Evolutionary conservation across 1,140 invertebrate species (phyloP).

Genomic region (Lordiphosa clarofinis): DNA sequence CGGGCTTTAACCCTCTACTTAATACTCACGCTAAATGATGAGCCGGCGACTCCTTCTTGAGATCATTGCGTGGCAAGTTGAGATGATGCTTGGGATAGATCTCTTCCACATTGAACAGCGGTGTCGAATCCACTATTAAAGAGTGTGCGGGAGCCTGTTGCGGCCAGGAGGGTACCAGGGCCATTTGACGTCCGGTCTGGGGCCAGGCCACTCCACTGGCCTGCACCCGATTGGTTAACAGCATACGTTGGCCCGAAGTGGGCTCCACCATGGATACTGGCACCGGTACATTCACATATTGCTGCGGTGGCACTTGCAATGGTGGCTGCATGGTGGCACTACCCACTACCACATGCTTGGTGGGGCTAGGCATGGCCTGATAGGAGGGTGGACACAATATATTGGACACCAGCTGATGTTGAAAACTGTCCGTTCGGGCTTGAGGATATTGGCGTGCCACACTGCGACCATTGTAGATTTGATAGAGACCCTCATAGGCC

Average conservation of each 20-base stretch:
- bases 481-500: constrained; percentile 89
- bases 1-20: background rate
- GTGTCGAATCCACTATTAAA: constrained; percentile 89
- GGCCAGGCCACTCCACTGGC: constrained; percentile 86
- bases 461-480: constrained; percentile 90
- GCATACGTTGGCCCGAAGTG: constrained; percentile 84
- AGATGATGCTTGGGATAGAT: constrained; percentile 79
- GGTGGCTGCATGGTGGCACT: constrained; percentile 84
- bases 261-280: constrained; percentile 95
- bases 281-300: constrained; percentile 86
- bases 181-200: constrained; percentile 87
- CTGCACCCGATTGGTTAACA: constrained; percentile 87
- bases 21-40: constrained; percentile 77
- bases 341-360: constrained; percentile 94
- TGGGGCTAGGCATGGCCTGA: constrained; percentile 89
- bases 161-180: constrained; percentile 93
- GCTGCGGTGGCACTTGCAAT: constrained; percentile 85
- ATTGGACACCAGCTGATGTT: constrained; percentile 93
- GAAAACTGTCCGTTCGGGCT: constrained; percentile 87
- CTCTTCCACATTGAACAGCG: constrained; percentile 84
- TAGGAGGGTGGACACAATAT: constrained; percentile 94
- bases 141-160: constrained; percentile 90
- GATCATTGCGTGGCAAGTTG: constrained; percentile 79
- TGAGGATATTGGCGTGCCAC: constrained; percentile 84
- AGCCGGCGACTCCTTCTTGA: constrained; percentile 79